Percentiles rank a stretch among this genome's conserved stretches.
Conservation (phyloP, 2,113 vertebrate genomes). For the Odocoileus virginianus region DNA sequence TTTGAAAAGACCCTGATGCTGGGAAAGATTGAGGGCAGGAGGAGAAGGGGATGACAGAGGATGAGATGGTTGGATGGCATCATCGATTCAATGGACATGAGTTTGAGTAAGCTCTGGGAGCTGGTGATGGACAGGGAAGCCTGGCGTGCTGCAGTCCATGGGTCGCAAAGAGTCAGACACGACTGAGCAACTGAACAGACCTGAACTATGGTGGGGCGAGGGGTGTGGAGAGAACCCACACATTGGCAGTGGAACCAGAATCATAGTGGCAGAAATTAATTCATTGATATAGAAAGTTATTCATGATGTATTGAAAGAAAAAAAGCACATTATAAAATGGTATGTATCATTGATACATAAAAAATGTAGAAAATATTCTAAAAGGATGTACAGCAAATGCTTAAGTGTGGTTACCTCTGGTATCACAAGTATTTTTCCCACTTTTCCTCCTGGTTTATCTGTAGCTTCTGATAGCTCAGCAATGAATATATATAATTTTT, state of each 20-base stretch:
- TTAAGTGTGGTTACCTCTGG: background rate
- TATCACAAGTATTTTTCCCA: background rate
- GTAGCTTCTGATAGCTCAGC: background rate
- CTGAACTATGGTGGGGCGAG: rapidly evolving
- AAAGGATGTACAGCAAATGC: background rate
- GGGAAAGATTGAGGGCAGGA: background rate
- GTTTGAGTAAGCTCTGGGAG: background rate
- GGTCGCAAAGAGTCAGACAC: background rate
- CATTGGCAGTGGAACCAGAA: background rate
- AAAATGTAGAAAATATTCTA: background rate
- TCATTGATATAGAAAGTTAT: background rate
- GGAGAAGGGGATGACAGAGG: background rate
- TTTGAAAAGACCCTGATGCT: background rate
- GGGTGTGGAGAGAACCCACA: too few species aligned
- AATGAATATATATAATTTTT: background rate
- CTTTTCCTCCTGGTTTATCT: background rate
- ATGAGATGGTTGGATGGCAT: background rate
- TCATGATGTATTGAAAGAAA: background rate
- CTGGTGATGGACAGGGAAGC: background rate
- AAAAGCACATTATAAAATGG: background rate
- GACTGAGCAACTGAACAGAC: background rate
- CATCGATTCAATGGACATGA: rapidly evolving
- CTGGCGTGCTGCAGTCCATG: rapidly evolving
- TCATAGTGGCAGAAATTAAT: background rate
- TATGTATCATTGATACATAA: background rate